Conservation (phyloP, 1,140 invertebrate species). For the Brachionus calyciflorus region DNA sequence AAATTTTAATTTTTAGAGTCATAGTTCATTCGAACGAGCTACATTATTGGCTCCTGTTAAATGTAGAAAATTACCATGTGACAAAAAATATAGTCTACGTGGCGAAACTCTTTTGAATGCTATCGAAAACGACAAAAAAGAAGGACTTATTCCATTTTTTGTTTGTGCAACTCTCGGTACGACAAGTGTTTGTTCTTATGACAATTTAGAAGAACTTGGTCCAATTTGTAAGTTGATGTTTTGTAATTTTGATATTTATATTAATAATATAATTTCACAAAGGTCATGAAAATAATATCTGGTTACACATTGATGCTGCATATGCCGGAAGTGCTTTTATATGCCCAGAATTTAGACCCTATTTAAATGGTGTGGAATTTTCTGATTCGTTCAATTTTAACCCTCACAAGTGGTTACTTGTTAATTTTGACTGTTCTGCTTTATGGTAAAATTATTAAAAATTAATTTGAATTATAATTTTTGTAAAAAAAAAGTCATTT, state of each 20-base stretch:
- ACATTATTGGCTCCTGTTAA: slow-evolving; percentile 83
- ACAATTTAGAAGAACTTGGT: slow-evolving; percentile 76
- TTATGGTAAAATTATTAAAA: slow-evolving; percentile 3
- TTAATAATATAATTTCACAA: not conserved
- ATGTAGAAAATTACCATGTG: slow-evolving; percentile 76
- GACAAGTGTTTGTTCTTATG: slow-evolving; percentile 89
- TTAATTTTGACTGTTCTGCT: slow-evolving; percentile 63
- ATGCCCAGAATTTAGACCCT: slow-evolving; percentile 84
- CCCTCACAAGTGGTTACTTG: slow-evolving; percentile 63
- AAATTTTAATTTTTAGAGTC: too few relatives aligned
- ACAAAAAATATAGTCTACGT: slow-evolving; percentile 73
- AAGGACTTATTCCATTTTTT: slow-evolving; percentile 90
- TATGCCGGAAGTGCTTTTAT: slow-evolving; percentile 89
- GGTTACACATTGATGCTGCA: slow-evolving; percentile 89
- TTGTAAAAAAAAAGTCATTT: not conserved
- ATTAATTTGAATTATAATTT: not conserved
- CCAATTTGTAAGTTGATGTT: slow-evolving; percentile 15
- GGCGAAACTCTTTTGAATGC: slow-evolving; percentile 75
- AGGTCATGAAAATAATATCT: slow-evolving; percentile 68
- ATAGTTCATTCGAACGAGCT: slow-evolving; percentile 93
- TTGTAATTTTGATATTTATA: not conserved
- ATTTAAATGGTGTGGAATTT: slow-evolving; percentile 68
- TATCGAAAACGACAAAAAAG: slow-evolving; percentile 75
- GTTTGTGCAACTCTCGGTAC: slow-evolving; percentile 91
- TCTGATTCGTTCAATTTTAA: slow-evolving; percentile 64